phyloP scores from a whole-genome alignment of 2,113 vertebrate genomes.

The Turnix velox region DNA sequence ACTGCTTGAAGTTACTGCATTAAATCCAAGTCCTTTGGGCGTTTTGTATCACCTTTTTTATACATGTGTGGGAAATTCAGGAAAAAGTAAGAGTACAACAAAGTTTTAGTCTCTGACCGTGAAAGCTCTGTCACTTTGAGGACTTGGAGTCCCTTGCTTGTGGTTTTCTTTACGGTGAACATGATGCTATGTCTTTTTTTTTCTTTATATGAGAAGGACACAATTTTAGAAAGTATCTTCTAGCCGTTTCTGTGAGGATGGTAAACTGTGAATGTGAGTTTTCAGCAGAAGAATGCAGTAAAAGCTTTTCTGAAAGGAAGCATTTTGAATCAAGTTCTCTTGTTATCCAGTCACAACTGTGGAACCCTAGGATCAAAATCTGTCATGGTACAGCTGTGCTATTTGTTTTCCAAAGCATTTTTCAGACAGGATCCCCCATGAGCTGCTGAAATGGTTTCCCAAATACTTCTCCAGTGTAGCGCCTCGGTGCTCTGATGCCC shows the following conservation, averaged over 20 bases:
- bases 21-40: neutral
- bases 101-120: neutral
- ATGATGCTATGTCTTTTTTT: neutral
- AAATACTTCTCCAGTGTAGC: neutral
- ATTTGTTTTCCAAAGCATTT: neutral
- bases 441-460: neutral
- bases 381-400: neutral
- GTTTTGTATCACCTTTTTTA: neutral
- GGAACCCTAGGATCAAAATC: neutral
- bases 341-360: neutral
- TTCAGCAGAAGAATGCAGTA: neutral
- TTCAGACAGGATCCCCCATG: neutral
- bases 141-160: neutral
- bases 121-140: neutral
- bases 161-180: neutral
- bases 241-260: neutral
- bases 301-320: neutral
- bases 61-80: neutral
- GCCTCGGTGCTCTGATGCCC: neutral
- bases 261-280: neutral
- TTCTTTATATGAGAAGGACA: neutral
- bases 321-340: neutral
- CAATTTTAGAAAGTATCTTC: neutral
- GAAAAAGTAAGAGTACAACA: neutral
- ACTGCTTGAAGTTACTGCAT: neutral